These are phyloP conservation scores for Frankliniella intonsa DNA, from an alignment of 2,888 invertebrate species.

Conservation along the genomic window DNA sequence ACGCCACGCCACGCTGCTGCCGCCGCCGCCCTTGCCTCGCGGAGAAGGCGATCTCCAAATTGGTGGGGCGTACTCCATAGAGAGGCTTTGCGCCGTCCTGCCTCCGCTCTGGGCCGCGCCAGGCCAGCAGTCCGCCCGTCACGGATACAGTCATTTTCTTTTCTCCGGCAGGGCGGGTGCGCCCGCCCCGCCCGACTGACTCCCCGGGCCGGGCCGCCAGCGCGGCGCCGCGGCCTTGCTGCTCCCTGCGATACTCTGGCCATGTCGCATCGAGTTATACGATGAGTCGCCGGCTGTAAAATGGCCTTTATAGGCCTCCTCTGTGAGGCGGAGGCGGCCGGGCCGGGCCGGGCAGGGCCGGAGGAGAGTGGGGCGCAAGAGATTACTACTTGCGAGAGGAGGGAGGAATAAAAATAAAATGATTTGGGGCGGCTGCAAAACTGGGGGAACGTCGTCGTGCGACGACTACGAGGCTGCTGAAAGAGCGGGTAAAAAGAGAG, in stretches of 20 bases:
- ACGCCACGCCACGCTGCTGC: background rate
- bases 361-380: background rate
- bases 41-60: too few species aligned
- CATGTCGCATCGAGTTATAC: constrained; percentile 3
- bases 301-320: background rate
- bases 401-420: too few species aligned
- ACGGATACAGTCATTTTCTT: constrained; percentile 23
- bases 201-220: background rate
- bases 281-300: background rate
- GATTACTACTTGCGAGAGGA: too few species aligned
- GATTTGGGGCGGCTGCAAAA: too few species aligned
- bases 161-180: background rate
- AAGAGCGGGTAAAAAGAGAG: too few species aligned
- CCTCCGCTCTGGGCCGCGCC: background rate
- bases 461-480: too few species aligned
- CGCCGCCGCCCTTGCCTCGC: too few species aligned
- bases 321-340: background rate
- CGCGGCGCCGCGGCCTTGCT: background rate
- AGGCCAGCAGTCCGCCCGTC: background rate
- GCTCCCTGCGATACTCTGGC: background rate
- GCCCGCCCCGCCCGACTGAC: background rate
- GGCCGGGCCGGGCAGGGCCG: background rate
- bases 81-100: background rate
- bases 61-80: too few species aligned
- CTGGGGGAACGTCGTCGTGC: too few species aligned